These are phyloP conservation scores for Athene noctua DNA, from an alignment of 2,113 vertebrate genomes.

Conservation along the genomic window DNA sequence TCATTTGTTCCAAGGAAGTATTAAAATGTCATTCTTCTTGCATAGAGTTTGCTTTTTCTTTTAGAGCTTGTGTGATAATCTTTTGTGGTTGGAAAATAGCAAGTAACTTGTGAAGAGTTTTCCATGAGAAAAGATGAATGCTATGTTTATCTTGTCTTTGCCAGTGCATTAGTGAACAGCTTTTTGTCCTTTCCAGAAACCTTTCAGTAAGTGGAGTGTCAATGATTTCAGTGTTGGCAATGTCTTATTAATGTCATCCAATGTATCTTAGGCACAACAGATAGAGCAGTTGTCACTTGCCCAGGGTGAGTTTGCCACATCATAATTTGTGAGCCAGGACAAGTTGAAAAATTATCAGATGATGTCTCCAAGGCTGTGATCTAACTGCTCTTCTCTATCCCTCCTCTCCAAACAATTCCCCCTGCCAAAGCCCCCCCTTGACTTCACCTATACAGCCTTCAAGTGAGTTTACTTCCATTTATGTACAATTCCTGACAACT, in stretches of 20 bases:
- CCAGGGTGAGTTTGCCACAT: background rate
- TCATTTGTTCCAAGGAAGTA: constrained; percentile 1
- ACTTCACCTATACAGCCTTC: background rate
- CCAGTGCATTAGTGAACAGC: background rate
- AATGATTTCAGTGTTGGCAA: constrained; percentile 14
- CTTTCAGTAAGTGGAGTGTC: constrained; percentile 41
- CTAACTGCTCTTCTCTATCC: background rate
- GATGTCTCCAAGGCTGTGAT: background rate
- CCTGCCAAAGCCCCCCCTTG: background rate
- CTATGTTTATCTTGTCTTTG: constrained; percentile 40
- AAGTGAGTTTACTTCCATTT: constrained; percentile 2
- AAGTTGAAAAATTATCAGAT: background rate
- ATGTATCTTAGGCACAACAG: background rate
- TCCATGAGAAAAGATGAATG: constrained; percentile 48
- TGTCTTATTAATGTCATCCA: background rate
- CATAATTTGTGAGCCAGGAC: background rate
- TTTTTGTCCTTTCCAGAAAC: constrained; percentile 45
- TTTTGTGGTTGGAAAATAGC: constrained; percentile 55
- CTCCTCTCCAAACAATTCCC: background rate
- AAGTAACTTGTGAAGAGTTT: constrained; percentile 23
- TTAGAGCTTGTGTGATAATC: background rate
- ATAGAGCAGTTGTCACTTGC: background rate
- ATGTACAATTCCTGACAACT: background rate
- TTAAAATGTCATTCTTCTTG: background rate
- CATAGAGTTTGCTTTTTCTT: constrained; percentile 9